Evolutionary conservation across 2,888 invertebrate genomes (phyloP).

Genomic region (Serripes groenlandicus): DNA sequence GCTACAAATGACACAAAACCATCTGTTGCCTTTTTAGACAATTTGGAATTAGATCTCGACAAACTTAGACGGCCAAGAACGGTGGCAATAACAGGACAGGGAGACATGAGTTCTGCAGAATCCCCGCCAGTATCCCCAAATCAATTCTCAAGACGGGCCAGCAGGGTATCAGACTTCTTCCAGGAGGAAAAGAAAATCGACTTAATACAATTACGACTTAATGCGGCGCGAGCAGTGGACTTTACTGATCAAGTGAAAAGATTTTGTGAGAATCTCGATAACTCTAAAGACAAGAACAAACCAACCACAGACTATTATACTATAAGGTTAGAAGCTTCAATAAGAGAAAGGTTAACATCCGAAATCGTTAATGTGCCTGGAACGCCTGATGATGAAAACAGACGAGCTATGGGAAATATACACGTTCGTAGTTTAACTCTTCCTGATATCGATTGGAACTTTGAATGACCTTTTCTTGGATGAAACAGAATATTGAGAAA

Average conservation of each 20-base stretch:
- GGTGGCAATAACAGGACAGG: slow-evolving; percentile 12
- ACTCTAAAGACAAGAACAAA: slow-evolving; percentile 48
- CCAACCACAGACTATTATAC: slow-evolving; percentile 73
- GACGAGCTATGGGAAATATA: slow-evolving; percentile 69
- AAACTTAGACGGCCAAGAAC: slow-evolving; percentile 38
- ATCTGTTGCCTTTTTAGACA: slow-evolving; percentile 30
- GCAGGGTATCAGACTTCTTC: slow-evolving; percentile 68
- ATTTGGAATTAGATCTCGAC: slow-evolving; percentile 16
- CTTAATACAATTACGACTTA: slow-evolving; percentile 62
- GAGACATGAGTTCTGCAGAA: neutral
- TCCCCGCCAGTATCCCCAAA: slow-evolving; percentile 49
- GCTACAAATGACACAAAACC: slow-evolving; percentile 9
- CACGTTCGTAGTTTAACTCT: slow-evolving; percentile 73
- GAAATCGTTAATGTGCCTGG: slow-evolving; percentile 58
- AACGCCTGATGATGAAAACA: slow-evolving; percentile 72
- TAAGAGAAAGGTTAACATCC: slow-evolving; percentile 35
- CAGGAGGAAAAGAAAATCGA: slow-evolving; percentile 71
- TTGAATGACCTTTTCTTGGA: slow-evolving; percentile 11
- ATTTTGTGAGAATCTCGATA: slow-evolving; percentile 67
- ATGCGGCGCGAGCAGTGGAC: slow-evolving; percentile 63
- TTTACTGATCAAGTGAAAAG: slow-evolving; percentile 64
- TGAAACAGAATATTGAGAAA: too few relatives aligned
- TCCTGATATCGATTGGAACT: slow-evolving; percentile 60
- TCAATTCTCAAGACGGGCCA: slow-evolving; percentile 51
- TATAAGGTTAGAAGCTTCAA: slow-evolving; percentile 59